These are phyloP conservation scores for Drosophila recens DNA, from an alignment of 2,888 invertebrate species.

Conservation along the genomic window DNA sequence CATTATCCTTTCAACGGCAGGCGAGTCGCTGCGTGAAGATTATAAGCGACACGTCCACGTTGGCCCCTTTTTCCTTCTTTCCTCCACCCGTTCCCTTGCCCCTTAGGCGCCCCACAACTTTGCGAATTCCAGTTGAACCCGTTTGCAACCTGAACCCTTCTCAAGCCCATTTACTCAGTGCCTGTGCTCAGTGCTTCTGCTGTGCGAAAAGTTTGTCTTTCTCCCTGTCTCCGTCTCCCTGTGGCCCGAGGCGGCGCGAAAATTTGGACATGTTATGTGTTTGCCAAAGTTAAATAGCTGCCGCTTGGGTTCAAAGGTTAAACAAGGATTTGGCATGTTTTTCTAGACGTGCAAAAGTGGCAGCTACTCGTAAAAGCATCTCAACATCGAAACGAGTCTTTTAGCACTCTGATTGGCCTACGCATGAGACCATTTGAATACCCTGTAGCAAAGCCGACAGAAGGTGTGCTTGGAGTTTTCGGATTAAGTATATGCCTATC, in stretches of 20 bases:
- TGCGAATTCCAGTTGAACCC: constrained; percentile 70
- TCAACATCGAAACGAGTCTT: constrained; percentile 37
- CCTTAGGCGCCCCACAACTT: constrained; percentile 32
- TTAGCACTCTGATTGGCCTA: constrained; percentile 34
- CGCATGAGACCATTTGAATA: constrained; percentile 4
- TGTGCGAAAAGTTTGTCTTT: constrained; percentile 71
- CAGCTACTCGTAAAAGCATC: constrained; percentile 30
- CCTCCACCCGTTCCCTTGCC: constrained; percentile 20
- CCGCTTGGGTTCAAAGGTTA: constrained; percentile 82
- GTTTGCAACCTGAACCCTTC: constrained; percentile 60
- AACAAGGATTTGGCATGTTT: constrained; percentile 80
- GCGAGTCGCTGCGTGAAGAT: constrained; percentile 70
- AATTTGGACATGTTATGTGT: constrained; percentile 82
- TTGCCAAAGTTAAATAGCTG: constrained; percentile 78
- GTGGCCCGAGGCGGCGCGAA: constrained; percentile 70
- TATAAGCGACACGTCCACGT: constrained; percentile 69
- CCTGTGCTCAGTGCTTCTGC: constrained; percentile 2
- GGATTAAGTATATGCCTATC: not conserved
- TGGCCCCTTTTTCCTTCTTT: constrained; percentile 13
- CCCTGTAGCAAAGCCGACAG: constrained; percentile 1
- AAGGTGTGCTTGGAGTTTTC: not conserved
- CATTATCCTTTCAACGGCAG: constrained; percentile 71
- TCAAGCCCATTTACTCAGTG: constrained; percentile 10
- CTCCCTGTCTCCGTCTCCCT: constrained; percentile 25
- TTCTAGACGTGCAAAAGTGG: constrained; percentile 53